Base-by-base conservation (phyloP, 2,113 vertebrate species). In the Chaetodon trifascialis region DNA sequence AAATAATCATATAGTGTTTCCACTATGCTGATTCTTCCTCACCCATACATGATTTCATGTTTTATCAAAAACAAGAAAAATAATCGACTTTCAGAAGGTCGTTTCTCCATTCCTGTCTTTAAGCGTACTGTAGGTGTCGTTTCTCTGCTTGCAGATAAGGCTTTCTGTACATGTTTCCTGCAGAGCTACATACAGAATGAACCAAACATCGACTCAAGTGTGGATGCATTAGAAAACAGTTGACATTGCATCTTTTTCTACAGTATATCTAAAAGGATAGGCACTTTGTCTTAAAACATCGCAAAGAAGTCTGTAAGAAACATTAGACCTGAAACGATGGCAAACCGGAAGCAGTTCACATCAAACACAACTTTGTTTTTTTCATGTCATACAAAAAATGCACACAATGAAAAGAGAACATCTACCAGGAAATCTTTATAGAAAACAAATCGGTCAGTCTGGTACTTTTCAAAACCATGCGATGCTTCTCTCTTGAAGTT, bases 221-320 rank as follows among this genome's bases (percentile, higher is more conserved):
- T 86, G 77, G 89, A 94, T 92, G 89, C 88, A 72, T 86, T 86
- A 73, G 90, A 96, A 94, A 93, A 94, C 69, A 86, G 72, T 64
- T 89, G 94, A 95, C 94, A 91, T 95, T 92, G 94, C 94, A 95
- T 96, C 92, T 85, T 86, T 74, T 73, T 88, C 95, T 93, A 93
- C 85, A 88, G 94, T 95, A 94, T 95, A 96, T 96, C 96, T 95
- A 94, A 94, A 96, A 95, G 95, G 93, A 96, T 96, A 98, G 97
- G 97, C 97, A 99, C 97, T 98, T 98, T 94, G 96, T 97, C 95
- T 92, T 95, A 94, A 93, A 96, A 96, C 95, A 93, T 96, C 90
- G 89, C 87, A 96, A 94, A 96, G 93, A 94, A 94, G 89, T 94
- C 82, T 91, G 88, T 95, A 92, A 95, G 91, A 96, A 96, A 95